Percentiles rank a stretch among this genome's conserved stretches.
These are phyloP conservation scores for Pteria penguin DNA, from an alignment of 2,888 invertebrate genomes.

Conservation along the genomic window DNA sequence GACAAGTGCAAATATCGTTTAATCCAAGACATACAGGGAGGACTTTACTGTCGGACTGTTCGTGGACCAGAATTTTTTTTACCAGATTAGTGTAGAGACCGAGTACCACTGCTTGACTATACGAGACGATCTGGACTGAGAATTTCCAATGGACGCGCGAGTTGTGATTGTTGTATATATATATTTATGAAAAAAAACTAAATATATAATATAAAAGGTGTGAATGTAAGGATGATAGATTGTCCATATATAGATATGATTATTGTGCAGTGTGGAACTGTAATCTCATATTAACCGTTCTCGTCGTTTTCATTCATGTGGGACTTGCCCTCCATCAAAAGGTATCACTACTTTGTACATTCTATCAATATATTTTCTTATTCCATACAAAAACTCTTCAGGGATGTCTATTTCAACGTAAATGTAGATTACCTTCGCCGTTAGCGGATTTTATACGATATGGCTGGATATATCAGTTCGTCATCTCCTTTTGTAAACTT, in stretches of 20 bases:
- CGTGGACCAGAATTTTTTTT: constrained; percentile 30
- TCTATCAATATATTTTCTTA: constrained; percentile 26
- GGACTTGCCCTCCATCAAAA: neutral
- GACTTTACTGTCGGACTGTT: constrained; percentile 38
- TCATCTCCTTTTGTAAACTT: constrained; percentile 2
- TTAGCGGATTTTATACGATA: too few relatives aligned
- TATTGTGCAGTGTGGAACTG: constrained; percentile 1
- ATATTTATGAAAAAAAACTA: constrained; percentile 29
- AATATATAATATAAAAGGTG: constrained; percentile 10
- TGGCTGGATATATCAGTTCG: too few relatives aligned
- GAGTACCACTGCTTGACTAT: neutral
- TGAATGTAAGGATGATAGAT: constrained; percentile 5
- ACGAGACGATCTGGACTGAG: neutral
- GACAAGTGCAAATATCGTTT: constrained; percentile 46
- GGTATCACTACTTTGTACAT: constrained; percentile 4
- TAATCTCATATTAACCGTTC: neutral
- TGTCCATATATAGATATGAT: neutral
- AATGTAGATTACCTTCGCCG: too few relatives aligned
- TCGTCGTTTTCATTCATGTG: neutral
- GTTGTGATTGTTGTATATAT: constrained; percentile 21
- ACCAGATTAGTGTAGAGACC: neutral
- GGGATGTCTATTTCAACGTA: constrained; percentile 1
- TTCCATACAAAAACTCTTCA: constrained; percentile 26
- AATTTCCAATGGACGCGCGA: constrained; percentile 1
- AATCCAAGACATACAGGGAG: constrained; percentile 30